phyloP scores from a whole-genome alignment of 2,113 vertebrate species.

The Gallinago jamesoni region DNA sequence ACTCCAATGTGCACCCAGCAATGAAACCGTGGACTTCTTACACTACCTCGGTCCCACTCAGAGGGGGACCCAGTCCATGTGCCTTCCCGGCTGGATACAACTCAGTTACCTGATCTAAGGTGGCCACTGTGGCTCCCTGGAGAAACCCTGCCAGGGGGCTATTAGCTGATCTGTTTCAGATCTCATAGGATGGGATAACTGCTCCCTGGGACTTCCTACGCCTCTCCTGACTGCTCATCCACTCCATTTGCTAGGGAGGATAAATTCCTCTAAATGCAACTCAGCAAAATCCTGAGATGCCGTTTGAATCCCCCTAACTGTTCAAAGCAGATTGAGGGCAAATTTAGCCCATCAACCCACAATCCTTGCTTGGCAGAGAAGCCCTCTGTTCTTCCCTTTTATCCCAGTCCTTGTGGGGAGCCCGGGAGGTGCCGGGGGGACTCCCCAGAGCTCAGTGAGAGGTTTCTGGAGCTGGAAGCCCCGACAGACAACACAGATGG shows the following conservation, averaged over 20 bases:
- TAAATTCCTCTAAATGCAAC: background rate
- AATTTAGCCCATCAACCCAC: background rate
- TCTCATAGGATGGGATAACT: background rate
- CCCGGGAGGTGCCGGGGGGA: background rate
- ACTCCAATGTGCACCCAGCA: fast-evolving
- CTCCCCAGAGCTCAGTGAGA: background rate
- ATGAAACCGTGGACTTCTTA: background rate
- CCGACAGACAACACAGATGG: background rate
- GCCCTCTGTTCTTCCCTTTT: background rate
- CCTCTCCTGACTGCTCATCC: background rate
- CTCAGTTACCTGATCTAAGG: background rate
- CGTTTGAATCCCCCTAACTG: background rate
- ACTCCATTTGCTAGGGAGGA: background rate
- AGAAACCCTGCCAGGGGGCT: background rate
- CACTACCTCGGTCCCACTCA: fast-evolving
- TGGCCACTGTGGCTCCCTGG: fast-evolving
- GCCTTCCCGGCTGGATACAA: background rate
- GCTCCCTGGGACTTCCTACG: background rate
- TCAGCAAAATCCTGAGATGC: background rate
- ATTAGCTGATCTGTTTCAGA: background rate
- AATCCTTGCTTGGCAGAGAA: background rate
- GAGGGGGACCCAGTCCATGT: fast-evolving
- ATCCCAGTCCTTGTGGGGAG: background rate
- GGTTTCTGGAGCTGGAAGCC: background rate
- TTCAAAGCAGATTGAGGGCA: background rate